Evolutionary conservation across 2,888 invertebrate species (phyloP), one percentile per base, ranked within the genome.

Genomic region (Slavum lentiscoides): DNA sequence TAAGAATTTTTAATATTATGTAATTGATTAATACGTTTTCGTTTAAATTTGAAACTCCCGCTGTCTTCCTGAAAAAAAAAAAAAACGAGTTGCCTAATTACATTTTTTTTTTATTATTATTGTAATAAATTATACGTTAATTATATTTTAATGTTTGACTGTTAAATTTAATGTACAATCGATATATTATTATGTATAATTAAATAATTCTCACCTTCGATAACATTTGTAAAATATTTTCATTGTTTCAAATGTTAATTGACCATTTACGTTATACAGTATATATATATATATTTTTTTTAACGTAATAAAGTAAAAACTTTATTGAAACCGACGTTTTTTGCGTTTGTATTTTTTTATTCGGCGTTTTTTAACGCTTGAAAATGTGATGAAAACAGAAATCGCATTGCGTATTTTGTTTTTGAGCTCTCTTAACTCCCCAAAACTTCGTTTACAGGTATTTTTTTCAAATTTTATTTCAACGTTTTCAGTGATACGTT

Each of bases 11-110:
- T 0, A 43, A 5, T n/a, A n/a, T 11, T 49, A 67, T 76, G 59
- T 19, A 76, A 76, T n/a, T 76, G 15, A 68, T 68, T 68, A 59
- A 68, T 58, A 43, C 19, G 19, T 23, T 49, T 49, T 49, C 39
- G 43, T 58, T 55, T 30, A 67, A 43, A 43, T 43, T 43, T 43
- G 55, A 67, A 55, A 75, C 39, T 59, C 11, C 2, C 30, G 6
- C 19, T 59, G 59, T 76, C 59, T 76, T 76, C 75, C 75, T 59
- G n/a, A n/a, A n/a, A n/a, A n/a, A n/a, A n/a, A n/a, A n/a, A 30
- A 30, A n/a, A 7, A 15, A n/a, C 15, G 8, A 76, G 2, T 59
- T 67, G 59, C n/a, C 19, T 59, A 30, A 23, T 55, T 19, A 39
- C n/a, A 66, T n/a, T 19, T 30, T 69, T 19, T 8, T 49, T 17